Conservation (phyloP, 2,888 invertebrate genomes). For the Exephanes ischioxanthus region DNA sequence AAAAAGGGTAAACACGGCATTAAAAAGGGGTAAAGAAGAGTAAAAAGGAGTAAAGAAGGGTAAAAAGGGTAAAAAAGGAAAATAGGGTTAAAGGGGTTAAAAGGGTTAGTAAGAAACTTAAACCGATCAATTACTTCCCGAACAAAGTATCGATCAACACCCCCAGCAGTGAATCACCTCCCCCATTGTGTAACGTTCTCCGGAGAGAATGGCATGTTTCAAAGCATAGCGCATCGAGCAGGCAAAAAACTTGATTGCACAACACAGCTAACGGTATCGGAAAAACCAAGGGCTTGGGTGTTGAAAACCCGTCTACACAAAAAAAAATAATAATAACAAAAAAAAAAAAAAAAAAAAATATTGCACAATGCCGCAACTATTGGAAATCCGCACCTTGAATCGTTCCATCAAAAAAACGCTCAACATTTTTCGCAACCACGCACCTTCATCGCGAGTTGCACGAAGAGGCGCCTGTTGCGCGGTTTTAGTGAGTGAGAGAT, state of each 20-base stretch:
- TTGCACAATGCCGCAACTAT: not conserved
- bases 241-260: not conserved
- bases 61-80: not conserved
- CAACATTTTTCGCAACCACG: not conserved
- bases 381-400: not conserved
- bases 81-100: not conserved
- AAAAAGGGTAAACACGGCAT: no score
- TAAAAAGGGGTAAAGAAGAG: no score
- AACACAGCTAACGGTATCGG: not conserved
- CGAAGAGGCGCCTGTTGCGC: not conserved
- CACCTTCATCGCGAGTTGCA: not conserved
- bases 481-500: constrained; percentile 62
- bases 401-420: not conserved
- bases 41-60: no score
- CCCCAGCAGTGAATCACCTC: not conserved
- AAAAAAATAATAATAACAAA: not conserved
- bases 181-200: not conserved
- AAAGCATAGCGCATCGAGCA: constrained; percentile 4
- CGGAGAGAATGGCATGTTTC: not conserved
- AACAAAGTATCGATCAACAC: not conserved
- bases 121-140: not conserved
- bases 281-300: not conserved
- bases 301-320: not conserved
- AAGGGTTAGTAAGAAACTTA: not conserved
- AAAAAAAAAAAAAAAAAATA: not conserved